Evolutionary conservation across 2,888 invertebrate genomes (phyloP).

Genomic region (Falcaria lacertinaria): DNA sequence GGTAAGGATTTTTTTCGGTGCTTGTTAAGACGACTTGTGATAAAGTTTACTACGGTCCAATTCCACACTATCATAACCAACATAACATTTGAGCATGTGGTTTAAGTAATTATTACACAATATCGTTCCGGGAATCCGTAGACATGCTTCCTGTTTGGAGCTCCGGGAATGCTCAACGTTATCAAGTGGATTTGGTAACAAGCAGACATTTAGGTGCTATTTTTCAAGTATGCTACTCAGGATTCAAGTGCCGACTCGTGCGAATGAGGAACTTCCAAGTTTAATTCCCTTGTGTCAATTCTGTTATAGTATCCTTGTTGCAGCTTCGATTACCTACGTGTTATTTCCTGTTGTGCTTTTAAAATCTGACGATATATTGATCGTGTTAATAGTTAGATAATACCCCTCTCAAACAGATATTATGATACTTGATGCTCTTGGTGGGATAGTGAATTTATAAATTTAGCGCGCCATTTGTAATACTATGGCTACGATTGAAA

Average conservation of each 20-base stretch:
- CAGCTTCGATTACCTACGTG: not conserved
- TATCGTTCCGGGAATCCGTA: conserved; percentile 58
- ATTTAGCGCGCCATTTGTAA: too few species aligned
- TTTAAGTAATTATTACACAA: conserved; percentile 72
- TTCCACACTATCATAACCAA: conserved; percentile 37
- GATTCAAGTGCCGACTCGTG: not conserved
- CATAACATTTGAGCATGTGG: conserved; percentile 47
- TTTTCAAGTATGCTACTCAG: not conserved
- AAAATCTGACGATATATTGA: too few species aligned
- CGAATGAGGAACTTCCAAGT: not conserved
- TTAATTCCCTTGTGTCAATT: not conserved
- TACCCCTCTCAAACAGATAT: too few species aligned
- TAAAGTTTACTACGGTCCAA: conserved; percentile 9
- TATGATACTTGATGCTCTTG: too few species aligned
- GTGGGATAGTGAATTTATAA: too few species aligned
- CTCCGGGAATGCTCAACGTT: conserved; percentile 24
- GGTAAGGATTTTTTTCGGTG: too few species aligned
- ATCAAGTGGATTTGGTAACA: conserved; percentile 13
- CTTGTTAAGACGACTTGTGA: too few species aligned
- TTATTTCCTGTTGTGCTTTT: too few species aligned
- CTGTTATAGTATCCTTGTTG: not conserved
- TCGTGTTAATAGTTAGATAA: too few species aligned
- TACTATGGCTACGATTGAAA: too few species aligned
- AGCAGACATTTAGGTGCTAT: conserved; percentile 22
- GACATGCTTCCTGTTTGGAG: conserved; percentile 43